Base-by-base conservation (phyloP, 2,888 invertebrate species). In the Zeuzera pyrina region DNA sequence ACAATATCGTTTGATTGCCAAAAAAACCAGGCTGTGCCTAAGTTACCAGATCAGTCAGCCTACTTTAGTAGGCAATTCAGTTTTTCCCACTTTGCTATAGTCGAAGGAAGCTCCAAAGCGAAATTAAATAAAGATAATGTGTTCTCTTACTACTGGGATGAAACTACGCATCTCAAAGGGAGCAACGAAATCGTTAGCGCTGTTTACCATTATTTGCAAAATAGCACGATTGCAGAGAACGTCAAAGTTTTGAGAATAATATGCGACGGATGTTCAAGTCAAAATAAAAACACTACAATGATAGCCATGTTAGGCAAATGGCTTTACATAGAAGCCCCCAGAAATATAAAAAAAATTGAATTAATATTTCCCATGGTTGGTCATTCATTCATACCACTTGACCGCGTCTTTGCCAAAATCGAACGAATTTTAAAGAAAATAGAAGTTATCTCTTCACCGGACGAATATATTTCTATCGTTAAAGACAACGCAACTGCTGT, bases 1-100 rank as follows among this genome's bases (percentile, higher is more conserved):
- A 52, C 35, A 21, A 26, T 60, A 13, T 39, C 38, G 3, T 55
- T 49, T 40, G 56, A 56, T 34, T 59, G 52, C 29, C 47, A 51
- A 34, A 54, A 57, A 42, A 57, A 57, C 32, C 39, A 41, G 21
- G 19, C 36, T 3, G 24, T 52, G 2, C 52, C 54, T 1, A 49
- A 49, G 38, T 14, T 57, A 15, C 47, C 49, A 1, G 49, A 52
- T 30, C 49, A 55, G 36, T 30, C 42, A 7, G 37, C 44, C n/a
- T 56, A 56, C 13, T 57, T 44, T 30, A 35, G 37, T 12, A 28
- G 51, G 3, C 52, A 53, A 31, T 23, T 49, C 14, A 50, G 45
- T 35, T 7, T 45, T 6, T 48, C 46, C 33, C 43, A 50, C 29
- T 49, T 53, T 23, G 43, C 45, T 8, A 33, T 55, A 8, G 41